These are phyloP conservation scores for Madoqua kirkii DNA, from an alignment of 2,113 vertebrate genomes.

Conservation along the genomic window DNA sequence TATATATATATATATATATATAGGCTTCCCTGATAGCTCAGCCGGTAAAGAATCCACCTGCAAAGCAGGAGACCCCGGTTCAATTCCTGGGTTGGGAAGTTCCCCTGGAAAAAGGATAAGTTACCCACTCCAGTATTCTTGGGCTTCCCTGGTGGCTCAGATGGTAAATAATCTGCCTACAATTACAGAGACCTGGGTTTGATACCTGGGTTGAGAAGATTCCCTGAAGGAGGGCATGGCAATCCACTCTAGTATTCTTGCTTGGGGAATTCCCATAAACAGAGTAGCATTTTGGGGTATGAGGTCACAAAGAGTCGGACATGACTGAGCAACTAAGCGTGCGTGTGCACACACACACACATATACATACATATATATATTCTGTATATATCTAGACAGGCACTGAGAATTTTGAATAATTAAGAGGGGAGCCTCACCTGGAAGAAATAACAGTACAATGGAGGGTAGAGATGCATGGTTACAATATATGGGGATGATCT, in stretches of 20 bases:
- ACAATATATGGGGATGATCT: background rate
- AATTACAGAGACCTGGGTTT: background rate
- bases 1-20: background rate
- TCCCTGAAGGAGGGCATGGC: background rate
- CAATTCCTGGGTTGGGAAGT: background rate
- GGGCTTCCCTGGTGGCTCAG: background rate
- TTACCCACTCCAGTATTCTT: background rate
- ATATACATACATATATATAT: background rate
- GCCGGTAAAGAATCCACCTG: background rate
- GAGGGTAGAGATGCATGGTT: background rate
- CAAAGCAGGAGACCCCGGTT: accelerated
- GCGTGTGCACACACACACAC: accelerated
- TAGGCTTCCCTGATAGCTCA: background rate
- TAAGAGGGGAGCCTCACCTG: background rate
- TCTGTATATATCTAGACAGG: background rate
- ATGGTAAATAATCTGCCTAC: background rate
- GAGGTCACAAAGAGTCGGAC: background rate
- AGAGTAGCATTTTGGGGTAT: background rate
- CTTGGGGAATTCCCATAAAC: background rate
- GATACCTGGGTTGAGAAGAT: background rate
- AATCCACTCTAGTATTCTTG: background rate
- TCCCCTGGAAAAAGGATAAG: background rate
- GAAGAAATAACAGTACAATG: background rate
- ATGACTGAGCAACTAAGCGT: background rate
- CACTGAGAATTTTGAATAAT: background rate